Evolutionary conservation across 2,113 vertebrate species (phyloP).

Genomic region (Thunnus maccoyii): DNA sequence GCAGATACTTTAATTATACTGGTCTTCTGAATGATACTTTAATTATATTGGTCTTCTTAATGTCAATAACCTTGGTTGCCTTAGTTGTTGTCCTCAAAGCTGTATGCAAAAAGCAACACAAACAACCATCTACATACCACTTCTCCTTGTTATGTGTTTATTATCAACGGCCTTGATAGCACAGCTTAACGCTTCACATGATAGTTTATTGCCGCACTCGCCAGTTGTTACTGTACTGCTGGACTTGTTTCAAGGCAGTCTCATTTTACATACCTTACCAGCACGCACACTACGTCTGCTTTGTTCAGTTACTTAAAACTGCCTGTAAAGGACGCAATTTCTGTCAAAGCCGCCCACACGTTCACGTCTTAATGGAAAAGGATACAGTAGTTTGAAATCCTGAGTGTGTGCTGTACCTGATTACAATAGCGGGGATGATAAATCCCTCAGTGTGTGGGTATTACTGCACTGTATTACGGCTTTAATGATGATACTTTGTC

Average conservation of each 20-base stretch:
- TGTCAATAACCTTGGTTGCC: neutral
- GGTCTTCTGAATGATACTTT: neutral
- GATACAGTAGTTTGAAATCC: slow-evolving; percentile 59
- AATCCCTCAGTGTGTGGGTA: slow-evolving; percentile 69
- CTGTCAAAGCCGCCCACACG: slow-evolving; percentile 61
- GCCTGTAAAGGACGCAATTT: slow-evolving; percentile 44
- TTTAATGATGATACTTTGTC: slow-evolving; percentile 78
- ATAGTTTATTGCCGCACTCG: slow-evolving; percentile 28
- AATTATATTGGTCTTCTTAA: neutral
- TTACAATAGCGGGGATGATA: slow-evolving; percentile 72
- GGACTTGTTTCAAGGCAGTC: slow-evolving; percentile 43
- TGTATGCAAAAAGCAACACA: slow-evolving; percentile 8
- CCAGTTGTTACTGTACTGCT: slow-evolving; percentile 27
- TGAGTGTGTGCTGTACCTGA: slow-evolving; percentile 57
- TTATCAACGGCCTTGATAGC: slow-evolving; percentile 22
- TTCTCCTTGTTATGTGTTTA: slow-evolving; percentile 26
- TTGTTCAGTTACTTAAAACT: slow-evolving; percentile 56
- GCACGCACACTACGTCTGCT: slow-evolving; percentile 43
- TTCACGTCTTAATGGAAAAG: slow-evolving; percentile 49
- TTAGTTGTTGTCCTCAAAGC: neutral
- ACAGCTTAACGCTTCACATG: slow-evolving; percentile 26
- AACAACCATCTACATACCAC: slow-evolving; percentile 11
- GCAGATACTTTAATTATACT: neutral
- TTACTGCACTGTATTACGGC: slow-evolving; percentile 65
- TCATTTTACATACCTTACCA: slow-evolving; percentile 50